Conservation (phyloP, 2,888 invertebrate species). For the Drosophila atripex region DNA sequence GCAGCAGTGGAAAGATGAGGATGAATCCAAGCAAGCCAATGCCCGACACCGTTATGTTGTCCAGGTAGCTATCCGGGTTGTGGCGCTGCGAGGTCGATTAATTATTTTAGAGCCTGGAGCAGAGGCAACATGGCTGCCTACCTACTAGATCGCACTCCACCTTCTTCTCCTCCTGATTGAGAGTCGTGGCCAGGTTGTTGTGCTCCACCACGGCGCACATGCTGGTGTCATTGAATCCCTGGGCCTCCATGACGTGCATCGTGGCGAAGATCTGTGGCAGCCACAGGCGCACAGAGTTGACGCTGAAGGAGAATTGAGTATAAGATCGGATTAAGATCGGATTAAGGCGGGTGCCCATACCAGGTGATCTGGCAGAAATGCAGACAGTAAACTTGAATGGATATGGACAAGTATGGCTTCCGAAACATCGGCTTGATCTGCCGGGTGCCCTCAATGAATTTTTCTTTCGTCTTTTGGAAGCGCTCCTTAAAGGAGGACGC, state of each 20-base stretch:
- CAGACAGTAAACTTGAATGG: slow-evolving; percentile 48
- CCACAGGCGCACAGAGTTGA: slow-evolving; percentile 93
- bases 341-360: slow-evolving; percentile 36
- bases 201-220: slow-evolving; percentile 76
- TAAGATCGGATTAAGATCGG: neutral
- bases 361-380: slow-evolving; percentile 68
- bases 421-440: slow-evolving; percentile 61
- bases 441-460: slow-evolving; percentile 37
- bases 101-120: slow-evolving; percentile 57
- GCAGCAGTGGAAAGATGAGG: slow-evolving; percentile 49
- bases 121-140: slow-evolving; percentile 44
- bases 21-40: slow-evolving; percentile 56
- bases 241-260: slow-evolving; percentile 84
- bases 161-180: neutral
- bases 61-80: slow-evolving; percentile 44
- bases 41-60: slow-evolving; percentile 63
- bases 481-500: slow-evolving; percentile 12
- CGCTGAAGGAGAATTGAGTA: slow-evolving; percentile 83
- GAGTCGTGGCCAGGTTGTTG: slow-evolving; percentile 32
- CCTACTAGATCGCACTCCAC: slow-evolving; percentile 63
- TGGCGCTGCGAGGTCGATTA: slow-evolving; percentile 40
- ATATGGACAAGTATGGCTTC: slow-evolving; percentile 52
- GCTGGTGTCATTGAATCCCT: slow-evolving; percentile 39
- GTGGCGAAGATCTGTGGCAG: slow-evolving; percentile 92
- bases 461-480: slow-evolving; percentile 24